Percentiles rank a stretch among this genome's conserved stretches.
phyloP scores from a whole-genome alignment of 2,888 invertebrate species.

The Steinernema scapterisci region DNA sequence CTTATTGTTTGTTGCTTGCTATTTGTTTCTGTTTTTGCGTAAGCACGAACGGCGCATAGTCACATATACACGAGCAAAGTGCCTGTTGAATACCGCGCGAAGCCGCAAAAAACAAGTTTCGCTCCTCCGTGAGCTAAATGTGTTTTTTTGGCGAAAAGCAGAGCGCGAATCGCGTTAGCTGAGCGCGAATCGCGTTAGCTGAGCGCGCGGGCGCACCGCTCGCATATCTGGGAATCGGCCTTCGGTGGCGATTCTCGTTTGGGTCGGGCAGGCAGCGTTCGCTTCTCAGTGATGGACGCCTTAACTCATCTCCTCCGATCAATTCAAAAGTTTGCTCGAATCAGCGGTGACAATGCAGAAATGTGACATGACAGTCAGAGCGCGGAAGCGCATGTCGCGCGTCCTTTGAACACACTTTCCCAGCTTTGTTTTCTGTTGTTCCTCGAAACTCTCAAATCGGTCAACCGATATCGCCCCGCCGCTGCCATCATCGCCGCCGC shows the following conservation, averaged over 20 bases:
- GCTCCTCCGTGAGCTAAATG: conserved; percentile 6
- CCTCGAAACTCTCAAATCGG: conserved; percentile 23
- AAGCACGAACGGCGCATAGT: neutral
- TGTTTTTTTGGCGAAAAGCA: conserved; percentile 30
- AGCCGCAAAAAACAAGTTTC: conserved; percentile 28
- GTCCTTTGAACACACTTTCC: conserved; percentile 25
- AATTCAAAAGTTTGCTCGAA: conserved; percentile 22
- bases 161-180: conserved; percentile 15
- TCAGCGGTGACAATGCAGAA: neutral
- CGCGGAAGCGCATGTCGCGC: conserved; percentile 18
- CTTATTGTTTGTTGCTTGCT: neutral
- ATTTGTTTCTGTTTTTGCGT: neutral
- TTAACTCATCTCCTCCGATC: neutral
- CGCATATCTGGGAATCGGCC: neutral
- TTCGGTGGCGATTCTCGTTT: neutral
- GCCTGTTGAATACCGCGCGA: conserved; percentile 25
- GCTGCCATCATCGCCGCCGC: neutral
- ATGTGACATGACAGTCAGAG: conserved; percentile 27
- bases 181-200: neutral
- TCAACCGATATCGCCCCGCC: conserved; percentile 9
- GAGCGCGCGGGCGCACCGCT: neutral
- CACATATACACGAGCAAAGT: conserved; percentile 31
- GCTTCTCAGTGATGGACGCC: neutral
- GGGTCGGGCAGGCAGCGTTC: neutral
- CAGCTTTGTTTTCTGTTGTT: conserved; percentile 21